phyloP scores from a whole-genome alignment of 2,113 vertebrate species.

The Tragulus kanchil region DNA sequence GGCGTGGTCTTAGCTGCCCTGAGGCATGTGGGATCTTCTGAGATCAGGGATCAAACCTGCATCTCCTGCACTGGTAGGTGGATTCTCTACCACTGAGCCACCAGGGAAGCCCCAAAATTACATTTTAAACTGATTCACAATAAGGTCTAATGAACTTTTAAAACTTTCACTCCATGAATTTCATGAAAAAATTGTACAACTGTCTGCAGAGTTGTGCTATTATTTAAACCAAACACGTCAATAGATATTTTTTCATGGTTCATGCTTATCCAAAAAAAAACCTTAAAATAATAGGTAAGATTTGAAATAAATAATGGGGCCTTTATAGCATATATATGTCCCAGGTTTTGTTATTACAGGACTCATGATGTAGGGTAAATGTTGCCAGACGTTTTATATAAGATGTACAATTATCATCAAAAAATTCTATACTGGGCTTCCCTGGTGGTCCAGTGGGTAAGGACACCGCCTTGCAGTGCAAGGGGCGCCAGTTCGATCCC shows the following conservation, averaged over 20 bases:
- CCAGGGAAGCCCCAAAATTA: no score
- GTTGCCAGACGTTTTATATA: neutral
- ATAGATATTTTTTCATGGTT: neutral
- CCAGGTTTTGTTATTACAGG: neutral
- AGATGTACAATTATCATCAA: neutral
- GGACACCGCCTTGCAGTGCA: no score
- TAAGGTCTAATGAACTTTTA: neutral
- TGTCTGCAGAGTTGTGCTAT: neutral
- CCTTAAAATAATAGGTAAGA: neutral
- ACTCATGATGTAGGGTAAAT: neutral
- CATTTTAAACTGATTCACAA: no score
- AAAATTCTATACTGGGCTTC: no score
- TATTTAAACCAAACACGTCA: conserved; percentile 41
- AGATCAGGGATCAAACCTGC: no score
- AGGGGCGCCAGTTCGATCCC: no score
- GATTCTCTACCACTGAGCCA: no score
- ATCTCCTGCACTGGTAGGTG: no score
- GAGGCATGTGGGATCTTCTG: no score
- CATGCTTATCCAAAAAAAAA: neutral
- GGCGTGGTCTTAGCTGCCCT: no score
- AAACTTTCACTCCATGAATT: neutral
- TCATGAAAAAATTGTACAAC: neutral
- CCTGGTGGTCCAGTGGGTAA: no score
- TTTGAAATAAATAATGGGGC: neutral
- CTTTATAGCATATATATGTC: neutral